Percentiles rank a stretch among this genome's conserved stretches.
phyloP scores from a whole-genome alignment of 2,797 vertebrate species.

The Phoebastria nigripes region DNA sequence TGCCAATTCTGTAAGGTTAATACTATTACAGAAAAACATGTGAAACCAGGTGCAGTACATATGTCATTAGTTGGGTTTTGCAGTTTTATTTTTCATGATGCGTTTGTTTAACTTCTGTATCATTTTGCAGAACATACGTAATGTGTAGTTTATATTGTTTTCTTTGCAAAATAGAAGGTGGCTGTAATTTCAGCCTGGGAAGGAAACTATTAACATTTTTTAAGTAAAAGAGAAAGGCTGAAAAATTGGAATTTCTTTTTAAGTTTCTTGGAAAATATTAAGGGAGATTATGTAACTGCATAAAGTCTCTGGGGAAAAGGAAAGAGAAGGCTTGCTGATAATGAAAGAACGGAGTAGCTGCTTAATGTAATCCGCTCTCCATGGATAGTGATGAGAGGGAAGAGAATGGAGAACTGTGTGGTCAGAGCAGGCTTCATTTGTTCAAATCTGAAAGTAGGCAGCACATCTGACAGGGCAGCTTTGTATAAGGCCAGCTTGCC shows the following conservation, averaged over 20 bases:
- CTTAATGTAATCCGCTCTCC: constrained; percentile 17
- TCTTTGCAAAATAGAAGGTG: not conserved
- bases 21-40: not conserved
- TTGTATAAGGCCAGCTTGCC: not conserved
- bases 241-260: constrained; percentile 16
- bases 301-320: not conserved
- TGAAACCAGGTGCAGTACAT: not conserved
- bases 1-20: not conserved
- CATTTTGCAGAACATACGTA: not conserved
- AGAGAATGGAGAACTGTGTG: rapidly evolving
- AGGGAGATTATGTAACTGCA: constrained; percentile 23
- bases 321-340: not conserved
- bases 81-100: not conserved
- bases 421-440: not conserved
- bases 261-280: constrained; percentile 6
- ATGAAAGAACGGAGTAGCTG: not conserved
- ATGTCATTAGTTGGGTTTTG: not conserved
- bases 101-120: not conserved
- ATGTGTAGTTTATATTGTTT: not conserved
- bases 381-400: not conserved
- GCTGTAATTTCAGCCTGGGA: not conserved
- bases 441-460: not conserved
- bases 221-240: not conserved
- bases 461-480: not conserved
- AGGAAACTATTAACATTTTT: not conserved